Evolutionary conservation across 2,797 vertebrate genomes (phyloP).

Genomic region (Gymnopithys bicolor): DNA sequence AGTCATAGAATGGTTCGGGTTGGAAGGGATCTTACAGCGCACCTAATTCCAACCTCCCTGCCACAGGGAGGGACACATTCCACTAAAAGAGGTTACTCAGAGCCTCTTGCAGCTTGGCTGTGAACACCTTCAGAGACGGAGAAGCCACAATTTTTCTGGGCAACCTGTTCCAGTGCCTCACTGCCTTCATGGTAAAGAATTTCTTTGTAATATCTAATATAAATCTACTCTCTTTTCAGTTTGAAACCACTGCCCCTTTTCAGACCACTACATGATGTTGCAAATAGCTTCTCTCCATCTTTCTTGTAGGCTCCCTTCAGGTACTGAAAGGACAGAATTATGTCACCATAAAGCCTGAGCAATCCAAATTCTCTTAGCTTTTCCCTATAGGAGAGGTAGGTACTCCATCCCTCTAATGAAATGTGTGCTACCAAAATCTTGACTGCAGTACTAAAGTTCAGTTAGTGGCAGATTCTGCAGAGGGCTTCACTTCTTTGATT

Average conservation of each 20-base stretch:
- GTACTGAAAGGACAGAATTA: neutral
- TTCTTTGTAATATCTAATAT: neutral
- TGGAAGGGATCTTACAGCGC: neutral
- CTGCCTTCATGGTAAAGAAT: neutral
- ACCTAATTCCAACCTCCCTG: neutral
- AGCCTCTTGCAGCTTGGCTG: neutral
- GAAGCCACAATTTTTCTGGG: neutral
- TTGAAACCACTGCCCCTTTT: neutral
- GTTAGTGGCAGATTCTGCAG: neutral
- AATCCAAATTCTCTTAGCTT: neutral
- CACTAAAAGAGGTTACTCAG: neutral
- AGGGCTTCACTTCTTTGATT: neutral
- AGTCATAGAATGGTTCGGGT: neutral
- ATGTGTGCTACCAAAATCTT: neutral
- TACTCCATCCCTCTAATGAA: neutral
- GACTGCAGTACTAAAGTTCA: neutral
- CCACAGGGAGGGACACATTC: neutral
- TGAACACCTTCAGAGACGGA: neutral
- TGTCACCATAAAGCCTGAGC: neutral
- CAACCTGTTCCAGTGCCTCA: neutral
- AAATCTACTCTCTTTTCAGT: neutral
- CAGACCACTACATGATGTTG: neutral
- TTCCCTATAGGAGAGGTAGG: neutral
- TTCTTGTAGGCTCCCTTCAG: neutral
- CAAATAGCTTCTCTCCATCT: neutral